Conservation (phyloP, 2,113 vertebrate species). For the Cervus canadensis region DNA sequence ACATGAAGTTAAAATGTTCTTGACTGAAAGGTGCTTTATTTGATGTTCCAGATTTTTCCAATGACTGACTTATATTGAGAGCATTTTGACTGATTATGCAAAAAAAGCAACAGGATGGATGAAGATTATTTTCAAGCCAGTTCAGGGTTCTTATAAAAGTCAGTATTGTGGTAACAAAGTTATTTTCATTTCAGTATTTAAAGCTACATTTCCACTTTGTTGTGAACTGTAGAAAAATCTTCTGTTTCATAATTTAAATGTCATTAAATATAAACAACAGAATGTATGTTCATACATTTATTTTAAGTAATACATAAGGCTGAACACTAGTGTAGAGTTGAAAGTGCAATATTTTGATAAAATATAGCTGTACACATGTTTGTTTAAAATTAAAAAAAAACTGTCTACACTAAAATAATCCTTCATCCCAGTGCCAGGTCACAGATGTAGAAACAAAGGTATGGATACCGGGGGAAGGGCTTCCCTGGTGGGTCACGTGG, state of each 20-base stretch:
- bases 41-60: not conserved
- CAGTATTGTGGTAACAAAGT: not conserved
- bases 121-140: not conserved
- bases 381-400: not conserved
- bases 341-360: conserved; percentile 6
- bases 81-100: not conserved
- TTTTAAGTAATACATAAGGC: conserved; percentile 2
- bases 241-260: not conserved
- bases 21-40: not conserved
- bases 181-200: not conserved
- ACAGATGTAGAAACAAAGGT: not conserved
- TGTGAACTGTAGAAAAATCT: not conserved
- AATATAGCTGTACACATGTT: conserved; percentile 1
- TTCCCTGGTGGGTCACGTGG: not conserved
- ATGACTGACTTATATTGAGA: not conserved
- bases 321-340: not conserved
- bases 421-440: not conserved
- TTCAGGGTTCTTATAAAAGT: not conserved
- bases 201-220: not conserved
- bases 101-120: not conserved
- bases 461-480: not conserved
- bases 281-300: not conserved
- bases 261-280: not conserved
- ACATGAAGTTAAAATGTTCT: not conserved
- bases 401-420: not conserved